A percentile compares a stretch with the other conserved stretches of the same genome.
These are phyloP conservation scores for Bombyx mandarina DNA, from an alignment of 1,140 invertebrate genomes.

Conservation along the genomic window DNA sequence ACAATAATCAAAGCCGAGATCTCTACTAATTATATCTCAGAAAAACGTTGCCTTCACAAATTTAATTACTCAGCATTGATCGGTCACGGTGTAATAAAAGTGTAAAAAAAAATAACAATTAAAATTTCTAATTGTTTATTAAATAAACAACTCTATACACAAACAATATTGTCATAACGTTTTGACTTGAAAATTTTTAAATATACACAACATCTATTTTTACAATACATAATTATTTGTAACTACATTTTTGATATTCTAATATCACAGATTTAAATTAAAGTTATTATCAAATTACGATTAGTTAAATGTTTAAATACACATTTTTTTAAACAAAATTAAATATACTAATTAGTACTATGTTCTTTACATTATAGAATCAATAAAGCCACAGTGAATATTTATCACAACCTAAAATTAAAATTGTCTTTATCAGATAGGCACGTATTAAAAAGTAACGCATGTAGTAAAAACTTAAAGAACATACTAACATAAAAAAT, in stretches of 20 bases:
- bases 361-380: background rate
- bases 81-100: slow-evolving; percentile 6
- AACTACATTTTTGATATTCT: slow-evolving; percentile 32
- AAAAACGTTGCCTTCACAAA: slow-evolving; percentile 1
- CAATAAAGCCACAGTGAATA: slow-evolving; percentile 1
- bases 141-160: slow-evolving; percentile 54
- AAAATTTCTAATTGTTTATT: slow-evolving; percentile 55
- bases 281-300: slow-evolving; percentile 3
- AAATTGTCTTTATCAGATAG: background rate
- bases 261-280: slow-evolving; percentile 49
- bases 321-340: slow-evolving; percentile 11
- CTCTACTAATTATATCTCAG: background rate
- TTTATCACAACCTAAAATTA: slow-evolving; percentile 23
- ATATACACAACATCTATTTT: slow-evolving; percentile 31
- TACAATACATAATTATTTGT: slow-evolving; percentile 33
- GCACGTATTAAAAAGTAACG: no score
- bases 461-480: no score
- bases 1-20: no score
- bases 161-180: slow-evolving; percentile 51
- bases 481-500: no score
- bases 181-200: slow-evolving; percentile 38
- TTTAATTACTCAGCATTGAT: background rate
- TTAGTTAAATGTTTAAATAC: slow-evolving; percentile 10
- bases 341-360: slow-evolving; percentile 7
- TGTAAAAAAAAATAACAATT: slow-evolving; percentile 6